These are phyloP conservation scores for Hylomyscus alleni DNA, from an alignment of 2,797 vertebrate genomes.

Conservation along the genomic window DNA sequence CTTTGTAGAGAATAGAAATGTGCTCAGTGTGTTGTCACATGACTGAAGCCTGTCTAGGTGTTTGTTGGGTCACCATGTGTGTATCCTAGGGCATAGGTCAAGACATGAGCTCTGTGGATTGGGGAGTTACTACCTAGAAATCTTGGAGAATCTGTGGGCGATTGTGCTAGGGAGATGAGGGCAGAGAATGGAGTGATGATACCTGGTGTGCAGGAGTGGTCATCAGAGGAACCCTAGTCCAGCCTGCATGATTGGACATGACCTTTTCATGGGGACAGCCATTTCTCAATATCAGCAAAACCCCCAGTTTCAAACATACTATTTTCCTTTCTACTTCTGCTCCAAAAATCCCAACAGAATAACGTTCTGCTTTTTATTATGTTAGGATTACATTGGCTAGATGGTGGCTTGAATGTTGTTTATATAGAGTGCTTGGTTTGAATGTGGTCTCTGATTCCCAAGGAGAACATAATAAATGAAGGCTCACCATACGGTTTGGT, in stretches of 20 bases:
- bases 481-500: neutral
- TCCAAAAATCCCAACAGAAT: neutral
- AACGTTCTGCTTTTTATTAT: neutral
- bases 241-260: neutral
- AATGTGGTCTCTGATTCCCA: conserved; percentile 18
- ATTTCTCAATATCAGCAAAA: conserved; percentile 38
- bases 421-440: conserved; percentile 41
- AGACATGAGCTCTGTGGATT: neutral
- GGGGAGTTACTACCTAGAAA: neutral
- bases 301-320: neutral
- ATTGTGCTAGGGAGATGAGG: too few relatives aligned
- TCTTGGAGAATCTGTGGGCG: too few relatives aligned
- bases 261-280: neutral
- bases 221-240: neutral
- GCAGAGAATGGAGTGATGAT: neutral
- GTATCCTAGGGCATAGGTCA: neutral
- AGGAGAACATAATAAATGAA: conserved; percentile 10
- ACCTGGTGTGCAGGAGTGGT: neutral
- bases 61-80: neutral
- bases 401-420: neutral
- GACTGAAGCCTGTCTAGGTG: neutral
- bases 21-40: neutral
- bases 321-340: neutral
- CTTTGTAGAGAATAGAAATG: neutral
- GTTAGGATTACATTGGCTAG: neutral